Evolutionary conservation across 2,888 invertebrate species (phyloP).

Genomic region (Sphaerophoria taeniata): DNA sequence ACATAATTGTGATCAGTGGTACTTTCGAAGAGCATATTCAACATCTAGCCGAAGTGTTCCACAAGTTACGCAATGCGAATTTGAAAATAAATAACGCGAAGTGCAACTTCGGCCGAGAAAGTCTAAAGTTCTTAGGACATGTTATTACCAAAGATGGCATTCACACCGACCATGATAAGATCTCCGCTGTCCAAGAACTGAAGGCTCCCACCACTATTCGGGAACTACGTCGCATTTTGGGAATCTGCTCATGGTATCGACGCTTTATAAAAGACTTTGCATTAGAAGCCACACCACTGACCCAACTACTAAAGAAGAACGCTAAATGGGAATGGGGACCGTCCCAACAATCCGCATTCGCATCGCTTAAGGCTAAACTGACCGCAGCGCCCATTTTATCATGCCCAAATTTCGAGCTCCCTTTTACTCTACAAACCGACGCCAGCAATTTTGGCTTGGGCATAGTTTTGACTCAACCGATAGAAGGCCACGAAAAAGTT

Average conservation of each 20-base stretch:
- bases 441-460: neutral
- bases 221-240: neutral
- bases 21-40: neutral
- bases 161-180: neutral
- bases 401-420: neutral
- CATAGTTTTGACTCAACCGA: neutral
- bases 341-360: neutral
- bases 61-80: neutral
- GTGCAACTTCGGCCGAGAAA: neutral
- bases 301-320: neutral
- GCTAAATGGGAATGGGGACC: neutral
- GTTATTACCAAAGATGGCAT: neutral
- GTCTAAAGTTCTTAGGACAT: neutral
- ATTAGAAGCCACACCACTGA: neutral
- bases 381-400: neutral
- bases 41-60: neutral
- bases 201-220: neutral
- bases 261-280: neutral
- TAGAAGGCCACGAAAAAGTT: neutral
- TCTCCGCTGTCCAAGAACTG: neutral
- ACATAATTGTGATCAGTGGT: neutral
- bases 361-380: neutral
- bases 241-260: neutral
- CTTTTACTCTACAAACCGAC: neutral
- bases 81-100: neutral